Conservation (phyloP, 2,888 invertebrate genomes). For the Abrostola tripartita region DNA sequence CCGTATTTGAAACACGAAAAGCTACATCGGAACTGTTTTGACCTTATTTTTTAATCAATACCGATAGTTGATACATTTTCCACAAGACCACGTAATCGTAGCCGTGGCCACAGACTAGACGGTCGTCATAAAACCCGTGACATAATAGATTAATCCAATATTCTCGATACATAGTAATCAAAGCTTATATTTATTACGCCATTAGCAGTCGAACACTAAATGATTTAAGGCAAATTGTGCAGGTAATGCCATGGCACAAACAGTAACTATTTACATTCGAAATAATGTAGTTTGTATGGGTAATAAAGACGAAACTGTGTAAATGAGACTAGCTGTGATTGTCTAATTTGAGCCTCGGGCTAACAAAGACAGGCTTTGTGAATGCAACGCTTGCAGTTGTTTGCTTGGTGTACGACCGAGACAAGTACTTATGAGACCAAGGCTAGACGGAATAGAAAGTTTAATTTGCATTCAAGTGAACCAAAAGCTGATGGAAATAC, state of each 20-base stretch:
- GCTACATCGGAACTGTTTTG: not conserved
- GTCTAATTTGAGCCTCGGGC: constrained; percentile 40
- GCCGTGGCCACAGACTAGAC: constrained; percentile 1
- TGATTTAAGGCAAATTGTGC: constrained; percentile 22
- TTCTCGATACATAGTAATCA: constrained; percentile 20
- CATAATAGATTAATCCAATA: constrained; percentile 23
- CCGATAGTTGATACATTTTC: not conserved
- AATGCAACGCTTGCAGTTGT: constrained; percentile 32
- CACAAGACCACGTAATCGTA: constrained; percentile 4
- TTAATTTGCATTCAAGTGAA: constrained; percentile 48
- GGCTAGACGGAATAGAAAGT: constrained; percentile 52
- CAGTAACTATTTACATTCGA: not conserved
- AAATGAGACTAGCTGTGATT: constrained; percentile 37
- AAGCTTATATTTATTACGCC: constrained; percentile 1
- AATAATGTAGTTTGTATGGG: not conserved
- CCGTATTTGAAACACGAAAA: not conserved
- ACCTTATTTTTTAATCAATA: not conserved
- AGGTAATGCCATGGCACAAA: constrained; percentile 12
- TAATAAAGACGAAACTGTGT: constrained; percentile 6
- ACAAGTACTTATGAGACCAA: constrained; percentile 35
- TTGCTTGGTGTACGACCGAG: constrained; percentile 24
- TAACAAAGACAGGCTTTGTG: constrained; percentile 31
- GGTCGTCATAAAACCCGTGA: constrained; percentile 7
- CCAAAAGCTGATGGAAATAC: constrained; percentile 21
- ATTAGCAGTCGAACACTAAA: constrained; percentile 17